phyloP scores from a whole-genome alignment of 37 sponge, comb jelly and placozoan species.

The Haliclona indistincta region DNA sequence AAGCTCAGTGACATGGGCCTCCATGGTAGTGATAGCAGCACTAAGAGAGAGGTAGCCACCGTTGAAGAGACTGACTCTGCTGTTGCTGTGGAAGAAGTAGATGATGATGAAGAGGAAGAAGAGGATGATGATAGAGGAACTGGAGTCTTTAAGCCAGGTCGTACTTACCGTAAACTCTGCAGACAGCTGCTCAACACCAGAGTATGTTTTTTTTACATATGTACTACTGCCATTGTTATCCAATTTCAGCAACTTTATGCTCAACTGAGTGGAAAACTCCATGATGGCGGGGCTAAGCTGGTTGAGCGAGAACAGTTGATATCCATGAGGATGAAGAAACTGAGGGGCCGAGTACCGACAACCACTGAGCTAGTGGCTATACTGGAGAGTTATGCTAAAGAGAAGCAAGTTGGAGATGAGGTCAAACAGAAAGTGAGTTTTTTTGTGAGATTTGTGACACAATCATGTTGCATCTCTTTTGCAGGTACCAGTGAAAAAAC shows the following conservation, averaged over 20 bases:
- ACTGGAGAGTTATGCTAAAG: constrained; percentile 1
- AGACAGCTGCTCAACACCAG: not conserved
- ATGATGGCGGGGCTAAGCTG: constrained; percentile 67
- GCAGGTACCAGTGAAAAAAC: not conserved
- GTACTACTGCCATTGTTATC: not conserved
- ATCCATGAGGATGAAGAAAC: constrained; percentile 1
- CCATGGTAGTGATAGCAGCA: not conserved
- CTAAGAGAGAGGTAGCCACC: not conserved
- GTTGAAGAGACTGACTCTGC: not conserved
- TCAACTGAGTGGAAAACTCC: constrained; percentile 34
- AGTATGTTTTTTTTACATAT: not conserved
- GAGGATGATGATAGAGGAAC: not conserved
- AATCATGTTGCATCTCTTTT: not conserved
- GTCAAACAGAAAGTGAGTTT: not conserved
- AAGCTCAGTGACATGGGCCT: not conserved
- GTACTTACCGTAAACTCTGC: not conserved
- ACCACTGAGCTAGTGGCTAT: not conserved
- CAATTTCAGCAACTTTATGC: too few relatives aligned
- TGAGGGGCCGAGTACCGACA: not conserved
- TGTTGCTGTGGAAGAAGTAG: not conserved
- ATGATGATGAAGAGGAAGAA: not conserved
- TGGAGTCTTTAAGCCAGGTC: not conserved
- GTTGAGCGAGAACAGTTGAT: not conserved
- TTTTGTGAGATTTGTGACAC: constrained; percentile 1
- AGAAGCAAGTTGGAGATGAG: not conserved